These are phyloP conservation scores for Dinocampus coccinellae DNA, from an alignment of 2,888 invertebrate genomes.

Conservation along the genomic window DNA sequence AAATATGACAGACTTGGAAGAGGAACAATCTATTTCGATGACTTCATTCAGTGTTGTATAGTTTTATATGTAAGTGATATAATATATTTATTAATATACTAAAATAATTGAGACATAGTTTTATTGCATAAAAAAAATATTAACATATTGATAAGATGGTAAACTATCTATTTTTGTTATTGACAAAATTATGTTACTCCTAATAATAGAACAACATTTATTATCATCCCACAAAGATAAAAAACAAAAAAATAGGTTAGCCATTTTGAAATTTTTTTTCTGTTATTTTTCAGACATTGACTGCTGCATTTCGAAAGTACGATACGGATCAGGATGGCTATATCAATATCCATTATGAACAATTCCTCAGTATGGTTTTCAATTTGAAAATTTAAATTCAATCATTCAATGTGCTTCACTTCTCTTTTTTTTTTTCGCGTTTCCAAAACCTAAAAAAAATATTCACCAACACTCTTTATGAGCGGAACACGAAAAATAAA, in stretches of 20 bases:
- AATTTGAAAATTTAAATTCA: constrained; percentile 77
- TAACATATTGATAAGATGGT: too few relatives aligned
- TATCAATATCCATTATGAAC: constrained; percentile 95
- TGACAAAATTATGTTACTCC: too few relatives aligned
- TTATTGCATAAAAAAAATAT: too few relatives aligned
- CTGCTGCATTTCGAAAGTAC: constrained; percentile 86
- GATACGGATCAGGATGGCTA: constrained; percentile 96
- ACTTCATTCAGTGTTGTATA: constrained; percentile 97
- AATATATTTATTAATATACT: constrained; percentile 25
- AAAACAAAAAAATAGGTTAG: too few relatives aligned
- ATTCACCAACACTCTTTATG: too few relatives aligned
- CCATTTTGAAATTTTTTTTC: too few relatives aligned
- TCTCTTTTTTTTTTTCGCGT: not conserved
- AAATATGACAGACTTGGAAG: constrained; percentile 95
- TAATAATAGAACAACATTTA: too few relatives aligned
- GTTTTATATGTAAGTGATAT: constrained; percentile 86
- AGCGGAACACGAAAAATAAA: too few relatives aligned
- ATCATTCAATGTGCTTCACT: not conserved
- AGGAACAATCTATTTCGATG: constrained; percentile 95
- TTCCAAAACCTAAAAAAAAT: too few relatives aligned
- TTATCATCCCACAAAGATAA: too few relatives aligned
- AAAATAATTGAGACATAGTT: too few relatives aligned
- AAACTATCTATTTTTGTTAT: too few relatives aligned
- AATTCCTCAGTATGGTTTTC: constrained; percentile 93
- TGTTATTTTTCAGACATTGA: constrained; percentile 84